These are phyloP conservation scores for Gadopsis marmoratus DNA, from an alignment of 2,797 vertebrate genomes.

Conservation along the genomic window DNA sequence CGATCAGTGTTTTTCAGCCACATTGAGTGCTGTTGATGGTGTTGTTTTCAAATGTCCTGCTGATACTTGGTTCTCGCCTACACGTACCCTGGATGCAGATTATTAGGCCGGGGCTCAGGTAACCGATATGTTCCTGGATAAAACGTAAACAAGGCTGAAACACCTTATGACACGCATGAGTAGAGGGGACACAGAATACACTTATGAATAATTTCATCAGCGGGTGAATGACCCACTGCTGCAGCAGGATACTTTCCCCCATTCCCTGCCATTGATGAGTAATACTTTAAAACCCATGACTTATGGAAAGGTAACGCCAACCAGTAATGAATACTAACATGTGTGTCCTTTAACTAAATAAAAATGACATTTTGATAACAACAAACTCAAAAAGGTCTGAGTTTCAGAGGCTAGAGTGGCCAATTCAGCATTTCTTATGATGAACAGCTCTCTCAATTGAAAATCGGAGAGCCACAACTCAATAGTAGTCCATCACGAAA, in stretches of 20 bases:
- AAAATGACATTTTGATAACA: slow-evolving; percentile 16
- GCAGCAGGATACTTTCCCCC: slow-evolving; percentile 31
- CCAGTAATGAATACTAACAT: slow-evolving; percentile 35
- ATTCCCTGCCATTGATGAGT: slow-evolving; percentile 54
- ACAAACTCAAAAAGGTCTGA: neutral
- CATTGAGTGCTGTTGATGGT: slow-evolving; percentile 77
- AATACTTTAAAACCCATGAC: slow-evolving; percentile 61
- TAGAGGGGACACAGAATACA: slow-evolving; percentile 68
- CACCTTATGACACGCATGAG: slow-evolving; percentile 69
- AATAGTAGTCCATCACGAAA: slow-evolving; percentile 34
- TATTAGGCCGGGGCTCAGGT: slow-evolving; percentile 81
- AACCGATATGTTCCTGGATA: slow-evolving; percentile 81
- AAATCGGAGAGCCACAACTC: slow-evolving; percentile 44
- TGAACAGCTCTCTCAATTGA: slow-evolving; percentile 16
- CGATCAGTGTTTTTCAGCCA: slow-evolving; percentile 65
- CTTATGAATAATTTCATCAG: slow-evolving; percentile 81
- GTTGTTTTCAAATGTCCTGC: slow-evolving; percentile 85
- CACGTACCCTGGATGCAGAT: slow-evolving; percentile 77
- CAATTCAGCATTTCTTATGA: slow-evolving; percentile 21
- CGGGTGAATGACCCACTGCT: slow-evolving; percentile 59
- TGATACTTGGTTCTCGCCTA: slow-evolving; percentile 62
- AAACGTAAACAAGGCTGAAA: slow-evolving; percentile 83
- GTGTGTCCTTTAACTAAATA: slow-evolving; percentile 26
- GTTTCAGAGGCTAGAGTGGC: neutral
- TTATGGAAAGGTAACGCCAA: slow-evolving; percentile 28